phyloP scores from a whole-genome alignment of 2,888 invertebrate species.

The Anagyrus pseudococci region DNA sequence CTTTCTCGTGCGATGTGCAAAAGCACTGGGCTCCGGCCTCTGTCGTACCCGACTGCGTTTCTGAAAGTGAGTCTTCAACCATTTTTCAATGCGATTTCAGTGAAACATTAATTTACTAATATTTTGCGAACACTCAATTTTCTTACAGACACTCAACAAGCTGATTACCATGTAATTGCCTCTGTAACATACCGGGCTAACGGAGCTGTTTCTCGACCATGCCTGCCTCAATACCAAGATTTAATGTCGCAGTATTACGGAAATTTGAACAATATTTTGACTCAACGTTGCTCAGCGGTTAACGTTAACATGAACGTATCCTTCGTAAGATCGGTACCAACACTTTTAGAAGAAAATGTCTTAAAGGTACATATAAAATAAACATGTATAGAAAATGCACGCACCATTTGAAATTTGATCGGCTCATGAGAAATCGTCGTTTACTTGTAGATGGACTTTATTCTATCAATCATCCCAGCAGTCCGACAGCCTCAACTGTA shows the following conservation, averaged over 20 bases:
- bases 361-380: conserved; percentile 65
- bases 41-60: conserved; percentile 93
- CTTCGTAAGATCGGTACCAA: conserved; percentile 83
- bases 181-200: conserved; percentile 87
- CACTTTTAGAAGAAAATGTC: conserved; percentile 83
- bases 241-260: conserved; percentile 80
- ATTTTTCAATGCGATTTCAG: too few species aligned
- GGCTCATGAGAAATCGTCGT: neutral
- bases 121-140: conserved; percentile 2
- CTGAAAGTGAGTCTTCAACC: conserved; percentile 84
- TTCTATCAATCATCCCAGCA: conserved; percentile 85
- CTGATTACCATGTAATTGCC: conserved; percentile 90
- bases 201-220: conserved; percentile 85
- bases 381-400: too few species aligned
- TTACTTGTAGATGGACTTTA: conserved; percentile 75
- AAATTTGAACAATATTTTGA: conserved; percentile 80
- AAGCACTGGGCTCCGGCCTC: conserved; percentile 86
- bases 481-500: conserved; percentile 91
- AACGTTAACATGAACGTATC: conserved; percentile 95
- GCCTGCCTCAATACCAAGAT: conserved; percentile 85
- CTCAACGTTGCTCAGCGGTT: conserved; percentile 91
- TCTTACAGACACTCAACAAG: conserved; percentile 83
- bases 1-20: conserved; percentile 83
- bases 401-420: too few species aligned
- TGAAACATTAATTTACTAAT: too few species aligned